Conservation (phyloP, 2,113 vertebrate species). For the Marcusenius ussheri region DNA sequence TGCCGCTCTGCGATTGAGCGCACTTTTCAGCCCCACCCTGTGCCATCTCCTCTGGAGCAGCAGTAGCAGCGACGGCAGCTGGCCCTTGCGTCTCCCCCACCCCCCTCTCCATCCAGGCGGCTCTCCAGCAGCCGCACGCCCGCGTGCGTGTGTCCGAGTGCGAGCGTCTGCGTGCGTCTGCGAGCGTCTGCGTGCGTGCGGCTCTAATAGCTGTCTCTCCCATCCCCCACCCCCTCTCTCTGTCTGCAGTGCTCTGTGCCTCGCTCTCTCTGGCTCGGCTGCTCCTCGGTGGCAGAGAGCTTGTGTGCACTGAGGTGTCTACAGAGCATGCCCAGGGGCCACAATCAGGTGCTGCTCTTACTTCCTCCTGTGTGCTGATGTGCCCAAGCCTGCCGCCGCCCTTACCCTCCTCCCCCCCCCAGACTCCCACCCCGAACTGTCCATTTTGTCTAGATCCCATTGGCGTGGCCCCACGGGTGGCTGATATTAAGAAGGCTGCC, state of each 20-base stretch:
- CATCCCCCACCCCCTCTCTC: constrained; percentile 82
- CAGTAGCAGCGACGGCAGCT: neutral
- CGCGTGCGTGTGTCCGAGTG: constrained; percentile 5
- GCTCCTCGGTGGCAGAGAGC: constrained; percentile 99
- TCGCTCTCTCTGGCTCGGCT: constrained; percentile 99
- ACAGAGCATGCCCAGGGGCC: constrained; percentile 99
- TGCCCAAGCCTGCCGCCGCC: neutral
- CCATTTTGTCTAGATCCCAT: neutral
- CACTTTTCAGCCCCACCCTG: neutral
- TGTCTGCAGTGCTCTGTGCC: constrained; percentile 99
- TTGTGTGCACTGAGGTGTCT: constrained; percentile 99
- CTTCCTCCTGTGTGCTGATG: constrained; percentile 56
- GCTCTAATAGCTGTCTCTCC: constrained; percentile 82
- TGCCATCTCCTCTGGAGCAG: neutral
- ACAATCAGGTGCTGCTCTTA: constrained; percentile 90
- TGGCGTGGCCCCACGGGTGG: neutral
- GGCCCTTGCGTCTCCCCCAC: neutral
- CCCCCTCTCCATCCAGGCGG: constrained; percentile 5
- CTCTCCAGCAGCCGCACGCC: constrained; percentile 1
- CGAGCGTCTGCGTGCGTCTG: constrained; percentile 33
- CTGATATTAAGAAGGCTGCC: constrained; percentile 35
- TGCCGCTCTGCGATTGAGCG: neutral
- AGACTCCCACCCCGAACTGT: constrained; percentile 29
- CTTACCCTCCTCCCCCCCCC: constrained; percentile 31
- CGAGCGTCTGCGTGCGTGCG: constrained; percentile 63